A percentile compares a stretch with the other conserved stretches of the same genome.
phyloP scores from a whole-genome alignment of 2,888 invertebrate species.

The Cryptocephalus moraei region DNA sequence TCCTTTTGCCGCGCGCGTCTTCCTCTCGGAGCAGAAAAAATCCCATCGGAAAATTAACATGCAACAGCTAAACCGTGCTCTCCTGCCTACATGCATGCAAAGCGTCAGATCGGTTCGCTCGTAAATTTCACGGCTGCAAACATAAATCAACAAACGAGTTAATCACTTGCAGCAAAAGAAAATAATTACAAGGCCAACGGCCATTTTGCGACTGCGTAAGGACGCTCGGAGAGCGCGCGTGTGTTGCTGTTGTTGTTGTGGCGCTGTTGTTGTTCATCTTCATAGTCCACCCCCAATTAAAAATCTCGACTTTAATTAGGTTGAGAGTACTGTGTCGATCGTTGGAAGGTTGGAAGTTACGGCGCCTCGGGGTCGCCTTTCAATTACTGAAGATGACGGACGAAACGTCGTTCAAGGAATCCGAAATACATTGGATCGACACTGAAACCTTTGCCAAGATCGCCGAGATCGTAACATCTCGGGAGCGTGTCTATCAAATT shows the following conservation, averaged over 20 bases:
- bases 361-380: constrained; percentile 4
- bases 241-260: constrained; percentile 11
- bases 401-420: too few species aligned
- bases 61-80: constrained; percentile 36
- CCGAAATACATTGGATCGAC: too few species aligned
- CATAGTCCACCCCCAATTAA: constrained; percentile 15
- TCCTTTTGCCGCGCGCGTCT: too few species aligned
- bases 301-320: constrained; percentile 8
- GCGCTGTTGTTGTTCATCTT: neutral
- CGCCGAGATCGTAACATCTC: too few species aligned
- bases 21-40: neutral
- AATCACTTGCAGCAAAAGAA: constrained; percentile 39
- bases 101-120: constrained; percentile 34
- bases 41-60: constrained; percentile 35
- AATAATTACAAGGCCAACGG: constrained; percentile 40
- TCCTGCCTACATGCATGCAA: constrained; percentile 40
- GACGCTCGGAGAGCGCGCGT: constrained; percentile 1
- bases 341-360: neutral
- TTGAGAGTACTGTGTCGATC: neutral
- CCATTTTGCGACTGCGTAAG: constrained; percentile 24
- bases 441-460: too few species aligned
- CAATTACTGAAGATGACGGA: neutral
- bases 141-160: constrained; percentile 42
- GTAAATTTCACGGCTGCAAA: constrained; percentile 36
- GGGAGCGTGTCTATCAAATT: too few species aligned